Base-by-base conservation (phyloP, 2,113 vertebrate species). In the Albula goreensis region DNA sequence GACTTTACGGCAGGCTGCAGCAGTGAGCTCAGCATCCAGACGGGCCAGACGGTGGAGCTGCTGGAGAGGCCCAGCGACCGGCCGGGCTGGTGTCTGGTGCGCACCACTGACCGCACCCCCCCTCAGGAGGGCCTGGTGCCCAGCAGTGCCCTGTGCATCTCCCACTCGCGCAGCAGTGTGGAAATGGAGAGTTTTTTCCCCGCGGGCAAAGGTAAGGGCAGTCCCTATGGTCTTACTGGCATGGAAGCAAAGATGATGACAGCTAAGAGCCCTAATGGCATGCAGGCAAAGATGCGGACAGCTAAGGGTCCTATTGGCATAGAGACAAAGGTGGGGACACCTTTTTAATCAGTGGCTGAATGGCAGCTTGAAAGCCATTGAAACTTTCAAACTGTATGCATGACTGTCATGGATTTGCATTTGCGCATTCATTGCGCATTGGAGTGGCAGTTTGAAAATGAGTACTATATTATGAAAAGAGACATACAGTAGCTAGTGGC, bases 181-280 rank as follows among this genome's bases (percentile, higher is more conserved):
- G 98, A 99, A 93, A 99, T 99, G 98, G 98, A 99, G 90, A 97
- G 97, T 86, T 97, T 99, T 89, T 94, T 97, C 91, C 97, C 97
- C 6, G 92, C 95, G 10, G 97, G 95, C 90, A 97, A 96, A 96
- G 97, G 98, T 99, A 96, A 93, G 89, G 25, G 31, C 31, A 41
- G 31, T 41, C 31, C 31, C 31, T 41, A 41, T 41, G 31, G 31
- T 41, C 31, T 41, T 41, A 41, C 31, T 41, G 31, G 31, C 31
- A 41, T 41, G 31, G 31, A 41, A 41, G 31, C 31, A 41, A 41
- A 41, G 31, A 41, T 41, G 31, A 41, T 41, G 31, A 41, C 31
- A 41, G 31, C 31, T 41, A 41, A 41, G 31, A 41, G 31, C 31
- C 31, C 31, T 41, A 41, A 41, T 41, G 31, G 31, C 31, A 41